Base-by-base conservation (phyloP, 2,797 vertebrate genomes). In the Oryzias sinensis region DNA sequence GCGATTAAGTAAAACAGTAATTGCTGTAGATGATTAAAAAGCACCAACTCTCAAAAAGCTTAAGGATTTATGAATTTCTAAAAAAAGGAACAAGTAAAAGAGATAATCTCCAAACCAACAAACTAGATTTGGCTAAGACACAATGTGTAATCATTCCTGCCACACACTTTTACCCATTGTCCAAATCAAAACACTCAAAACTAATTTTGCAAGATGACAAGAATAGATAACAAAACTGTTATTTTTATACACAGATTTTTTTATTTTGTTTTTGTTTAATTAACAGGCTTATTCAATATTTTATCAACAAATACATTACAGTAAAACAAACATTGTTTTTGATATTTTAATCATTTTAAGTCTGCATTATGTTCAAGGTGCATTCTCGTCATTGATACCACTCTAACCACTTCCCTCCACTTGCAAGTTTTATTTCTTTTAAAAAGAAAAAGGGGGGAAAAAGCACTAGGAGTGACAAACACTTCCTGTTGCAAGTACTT, bases 401-500 rank as follows among this genome's bases (percentile, higher is more conserved):
- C 46, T 53, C 29, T 53, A 50, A 46, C 29, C 46, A 48, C 14
- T 7, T 5, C 46, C 37, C 27, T 56, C 18, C 41, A 52, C 17
- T 17, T 59, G 56, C 42, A 61, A 48, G 40, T 51, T 18, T 47
- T 44, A 24, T 40, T 48, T 58, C 5, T 65, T 44, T 55, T 61
- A 53, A 63, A 22, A 22, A 18, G 18, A 18, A 18, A 18, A 18
- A 18, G 18, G 20, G 20, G 20, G 3, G 2, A 22, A 22, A 22
- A 22, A 49, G 45, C 29, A 52, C 49, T 65, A 58, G 29, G 48
- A 59, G 63, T 55, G 58, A 66, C 46, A 37, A 56, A 75, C 45
- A 43, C 42, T 59, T 54, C 46, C 11, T 63, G 68, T 72, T 68
- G 4, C 17, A 41, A 56, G 49, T 4, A 17, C 40, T 43, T 54